A percentile compares a stretch with the other conserved stretches of the same genome.
Conservation (phyloP, 2,113 vertebrate genomes). For the Prunella himalayana region DNA sequence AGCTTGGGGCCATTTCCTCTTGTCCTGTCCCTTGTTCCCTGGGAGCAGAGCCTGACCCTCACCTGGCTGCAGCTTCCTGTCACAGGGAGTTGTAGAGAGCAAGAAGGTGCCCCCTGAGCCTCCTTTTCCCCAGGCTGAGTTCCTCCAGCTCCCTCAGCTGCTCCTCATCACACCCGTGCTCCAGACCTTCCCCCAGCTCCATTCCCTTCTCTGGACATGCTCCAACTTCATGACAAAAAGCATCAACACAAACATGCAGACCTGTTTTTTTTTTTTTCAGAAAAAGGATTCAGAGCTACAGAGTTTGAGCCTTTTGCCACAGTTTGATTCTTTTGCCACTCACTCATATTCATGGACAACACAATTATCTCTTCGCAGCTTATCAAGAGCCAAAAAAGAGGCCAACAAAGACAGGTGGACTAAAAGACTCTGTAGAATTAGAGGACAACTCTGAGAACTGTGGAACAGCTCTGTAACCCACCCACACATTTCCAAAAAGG, state of each 20-base stretch:
- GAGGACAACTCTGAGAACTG: neutral
- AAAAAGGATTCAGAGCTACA: neutral
- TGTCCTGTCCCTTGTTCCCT: neutral
- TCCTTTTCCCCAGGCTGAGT: neutral
- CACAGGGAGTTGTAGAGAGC: neutral
- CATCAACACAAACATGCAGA: neutral
- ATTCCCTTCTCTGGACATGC: accelerated
- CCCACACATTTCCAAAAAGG: neutral
- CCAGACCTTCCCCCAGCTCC: neutral
- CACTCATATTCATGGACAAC: neutral
- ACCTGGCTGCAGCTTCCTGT: neutral
- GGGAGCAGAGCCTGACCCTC: neutral
- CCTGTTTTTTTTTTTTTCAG: neutral
- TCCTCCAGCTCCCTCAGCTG: accelerated
- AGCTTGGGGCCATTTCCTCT: neutral
- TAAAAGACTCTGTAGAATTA: neutral
- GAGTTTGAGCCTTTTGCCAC: neutral
- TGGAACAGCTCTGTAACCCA: neutral
- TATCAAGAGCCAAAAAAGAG: neutral
- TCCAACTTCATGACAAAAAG: neutral
- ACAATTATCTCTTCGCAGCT: neutral
- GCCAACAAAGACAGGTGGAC: neutral
- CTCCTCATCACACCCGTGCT: neutral
- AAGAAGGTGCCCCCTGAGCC: neutral
- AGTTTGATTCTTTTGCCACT: neutral